phyloP scores from a whole-genome alignment of 1,140 invertebrate genomes.

The Pissodes strobi region DNA sequence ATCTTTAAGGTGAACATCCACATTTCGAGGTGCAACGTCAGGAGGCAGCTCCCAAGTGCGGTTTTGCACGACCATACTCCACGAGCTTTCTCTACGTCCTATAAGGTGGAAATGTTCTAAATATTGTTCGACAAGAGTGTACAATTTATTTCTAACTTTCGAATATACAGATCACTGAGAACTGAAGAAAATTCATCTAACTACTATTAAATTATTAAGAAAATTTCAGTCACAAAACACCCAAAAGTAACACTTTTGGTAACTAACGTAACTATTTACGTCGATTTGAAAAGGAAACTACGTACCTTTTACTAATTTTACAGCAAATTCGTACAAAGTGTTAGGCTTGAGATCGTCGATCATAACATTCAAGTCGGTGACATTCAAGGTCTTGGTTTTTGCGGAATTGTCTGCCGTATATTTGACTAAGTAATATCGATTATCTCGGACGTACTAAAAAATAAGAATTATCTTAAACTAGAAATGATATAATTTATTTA shows the following conservation, averaged over 20 bases:
- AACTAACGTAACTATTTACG: too few relatives aligned
- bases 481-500: too few relatives aligned
- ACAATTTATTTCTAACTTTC: too few relatives aligned
- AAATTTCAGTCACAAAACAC: too few relatives aligned
- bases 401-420: constrained; percentile 68
- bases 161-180: too few relatives aligned
- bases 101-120: too few relatives aligned
- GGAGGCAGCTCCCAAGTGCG: constrained; percentile 83
- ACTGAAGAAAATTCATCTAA: too few relatives aligned
- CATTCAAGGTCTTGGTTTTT: constrained; percentile 79
- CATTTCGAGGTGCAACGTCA: constrained; percentile 76
- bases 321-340: constrained; percentile 94
- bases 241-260: too few relatives aligned
- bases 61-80: constrained; percentile 93
- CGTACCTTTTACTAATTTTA: constrained; percentile 87
- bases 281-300: too few relatives aligned
- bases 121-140: too few relatives aligned
- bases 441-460: constrained; percentile 73
- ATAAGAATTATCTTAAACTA: too few relatives aligned
- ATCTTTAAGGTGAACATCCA: constrained; percentile 74
- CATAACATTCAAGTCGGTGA: constrained; percentile 90
- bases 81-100: constrained; percentile 83
- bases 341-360: constrained; percentile 91
- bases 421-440: constrained; percentile 83
- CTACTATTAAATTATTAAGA: too few relatives aligned